Base-by-base conservation (phyloP, 2,797 vertebrate species). In the Oreochromis mossambicus region DNA sequence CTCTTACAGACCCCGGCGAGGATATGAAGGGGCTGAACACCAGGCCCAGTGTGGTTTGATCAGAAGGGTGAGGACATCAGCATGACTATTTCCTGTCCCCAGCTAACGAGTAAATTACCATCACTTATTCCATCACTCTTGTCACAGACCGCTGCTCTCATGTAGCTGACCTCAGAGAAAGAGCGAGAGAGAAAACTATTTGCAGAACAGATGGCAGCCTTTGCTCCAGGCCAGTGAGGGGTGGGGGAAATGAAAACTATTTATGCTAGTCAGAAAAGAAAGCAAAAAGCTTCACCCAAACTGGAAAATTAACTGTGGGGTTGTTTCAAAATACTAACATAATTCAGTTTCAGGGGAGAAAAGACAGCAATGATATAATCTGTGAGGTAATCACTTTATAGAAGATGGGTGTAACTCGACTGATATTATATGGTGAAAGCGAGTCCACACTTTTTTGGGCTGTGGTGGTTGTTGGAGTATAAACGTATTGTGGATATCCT, bases 131-230 rank as follows among this genome's bases (percentile, higher is more conserved):
- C 48, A 10, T 89, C 87, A 82, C 56, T 82, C 68, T 86, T 9
- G 82, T 88, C 79, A 48, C 81, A 87, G 77, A 89, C 83, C 70
- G 19, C 63, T 41, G 66, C 79, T 81, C 84, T 80, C 78, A 66
- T 91, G 86, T 86, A 52, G 78, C 79, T 80, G 75, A 82, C 75
- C 77, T 90, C 83, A 82, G 55, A 77, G 76, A 56, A 52, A 80
- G 85, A 84, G 43, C 19, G 76, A 3, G 43, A 50, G 43, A 32
- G 52, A 55, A 75, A 87, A 80, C 56, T 88, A 82, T 89, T 87
- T 43, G 46, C 83, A 87, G 90, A 92, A 89, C 92, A 93, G 87
- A 93, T 90, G 92, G 89, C 88, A 83, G 89, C 83, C 56, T 80
- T 52, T 75, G 87, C 85, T 88, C 77, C 77, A 80, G 83, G 83